Percentiles rank a stretch among this genome's conserved stretches.
phyloP scores from a whole-genome alignment of 2,113 vertebrate species.

The Hyla sarda region DNA sequence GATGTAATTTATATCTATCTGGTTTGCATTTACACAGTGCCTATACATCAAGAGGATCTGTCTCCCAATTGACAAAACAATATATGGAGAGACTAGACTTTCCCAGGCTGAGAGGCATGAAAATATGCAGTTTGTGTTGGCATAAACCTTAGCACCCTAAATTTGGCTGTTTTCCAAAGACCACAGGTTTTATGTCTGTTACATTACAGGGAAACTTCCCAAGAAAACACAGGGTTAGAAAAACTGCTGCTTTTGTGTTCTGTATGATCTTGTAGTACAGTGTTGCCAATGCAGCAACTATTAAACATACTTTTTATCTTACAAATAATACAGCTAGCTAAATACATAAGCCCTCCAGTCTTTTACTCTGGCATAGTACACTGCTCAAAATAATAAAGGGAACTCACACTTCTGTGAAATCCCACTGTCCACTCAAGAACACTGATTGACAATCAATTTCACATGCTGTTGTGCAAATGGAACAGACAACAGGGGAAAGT shows the following conservation, averaged over 20 bases:
- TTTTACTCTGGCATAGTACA: no score
- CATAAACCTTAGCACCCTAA: not conserved
- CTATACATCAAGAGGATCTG: not conserved
- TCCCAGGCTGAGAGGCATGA: conserved; percentile 20
- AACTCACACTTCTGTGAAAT: no score
- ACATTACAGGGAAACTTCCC: conserved; percentile 61
- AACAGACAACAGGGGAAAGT: no score
- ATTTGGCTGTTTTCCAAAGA: conserved; percentile 61
- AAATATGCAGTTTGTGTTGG: conserved; percentile 64
- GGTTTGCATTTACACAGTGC: not conserved
- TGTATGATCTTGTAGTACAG: not conserved
- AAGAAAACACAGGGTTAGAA: conserved; percentile 63
- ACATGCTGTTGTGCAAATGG: no score
- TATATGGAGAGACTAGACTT: not conserved
- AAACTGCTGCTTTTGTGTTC: conserved; percentile 55
- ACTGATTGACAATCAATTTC: no score
- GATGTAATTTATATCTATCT: not conserved
- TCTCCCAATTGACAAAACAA: conserved; percentile 4
- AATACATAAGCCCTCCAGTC: no score
- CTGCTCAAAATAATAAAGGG: no score
- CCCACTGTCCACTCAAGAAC: no score
- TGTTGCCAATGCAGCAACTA: not conserved
- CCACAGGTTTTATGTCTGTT: conserved; percentile 62
- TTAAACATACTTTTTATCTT: not conserved
- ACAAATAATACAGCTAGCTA: no score